Evolutionary conservation across 2,797 vertebrate species (phyloP), one percentile per base, ranked within the genome.

Genomic region (Accipiter fasciatus): DNA sequence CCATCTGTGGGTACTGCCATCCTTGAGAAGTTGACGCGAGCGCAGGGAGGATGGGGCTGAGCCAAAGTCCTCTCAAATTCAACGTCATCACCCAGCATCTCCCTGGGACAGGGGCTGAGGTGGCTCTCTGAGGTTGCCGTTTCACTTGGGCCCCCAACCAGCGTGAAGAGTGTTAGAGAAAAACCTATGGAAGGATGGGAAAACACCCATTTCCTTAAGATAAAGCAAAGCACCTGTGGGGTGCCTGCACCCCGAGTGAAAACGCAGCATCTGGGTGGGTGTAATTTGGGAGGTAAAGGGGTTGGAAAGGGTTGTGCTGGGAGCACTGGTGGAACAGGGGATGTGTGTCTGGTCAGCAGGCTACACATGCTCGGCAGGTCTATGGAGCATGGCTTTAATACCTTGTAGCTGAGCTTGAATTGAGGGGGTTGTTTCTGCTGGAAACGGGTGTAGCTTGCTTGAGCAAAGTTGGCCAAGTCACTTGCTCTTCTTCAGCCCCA

Each of bases 231-330:
- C 14, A 8, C 20, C 24, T 5, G 14, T 1, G 8, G 2, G 26
- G 24, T 5, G 4, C 8, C 22, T 3, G 19, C 12, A 10, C 17
- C 28, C 40, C 1, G 4, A 4, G 16, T 2, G 44, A 13, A 25
- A 40, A 28, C 3, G 4, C 7, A 33, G 31, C 20, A 22, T 3
- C n/a, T 0, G 2, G 6, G 28, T 5, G 17, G 9, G 26, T 4
- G n/a, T 8, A 5, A 4, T 25, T 9, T 8, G 44, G 22, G 17
- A 59, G 16, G 37, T 3, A 2, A 18, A 50, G 13, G 37, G 37
- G 15, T 1, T 24, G 49, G 39, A 7, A 59, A 39, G 35, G 24
- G 40, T 3, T 31, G 37, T 64, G 11, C 35, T 25, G 31, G 2
- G 40, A n/a, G 65, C 26, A 0, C n/a, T 13, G 70, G 2, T 8